Evolutionary conservation across 2,797 vertebrate genomes (phyloP), one percentile per base, ranked within the genome.

Genomic region (Myotis myotis): DNA sequence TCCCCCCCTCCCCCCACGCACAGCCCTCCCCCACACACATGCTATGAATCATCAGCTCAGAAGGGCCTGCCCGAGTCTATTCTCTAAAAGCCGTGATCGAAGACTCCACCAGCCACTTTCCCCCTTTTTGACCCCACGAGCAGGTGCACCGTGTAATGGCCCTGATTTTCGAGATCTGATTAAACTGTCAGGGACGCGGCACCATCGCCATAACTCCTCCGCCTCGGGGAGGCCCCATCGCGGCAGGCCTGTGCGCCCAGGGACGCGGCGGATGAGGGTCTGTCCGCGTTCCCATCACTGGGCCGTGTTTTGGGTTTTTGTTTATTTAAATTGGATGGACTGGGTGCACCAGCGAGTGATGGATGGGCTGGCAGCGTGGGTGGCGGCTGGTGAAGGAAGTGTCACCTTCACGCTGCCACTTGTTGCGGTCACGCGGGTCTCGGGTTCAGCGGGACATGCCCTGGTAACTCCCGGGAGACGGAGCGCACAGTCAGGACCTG

Each of bases 91-190:
- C 96, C 91, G 5, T 74, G 96, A 89, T 3, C 6, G 94, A 89
- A 95, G 97, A 81, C 41, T 0, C 10, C 75, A 84, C 81, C 94
- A 66, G 95, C 93, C 95, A 4, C 94, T 94, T 86, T 90, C 62
- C 78, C 3, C 83, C 83, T 19, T 44, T 70, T 36, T 68, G 41
- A 87, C 74, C 83, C 86, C 93, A 82, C 41, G 97, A 97, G 97
- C 98, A 98, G 98, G 97, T 98, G 97, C 95, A 95, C 96, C 89
- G 70, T 89, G 95, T 85, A 97, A 97, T 96, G 95, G 75, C 95
- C 96, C 96, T 96, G 98, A 97, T 98, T 97, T 97, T 96, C 97
- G 36, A 92, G 97, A 96, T 97, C 97, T 97, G 97, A 98, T 98
- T 97, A 97, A 98, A 98, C 97, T 98, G 96, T 98, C 98, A 97